A percentile compares a stretch with the other conserved stretches of the same genome.
These are phyloP conservation scores for Sorex fumeus DNA, from an alignment of 2,113 vertebrate species.

Conservation along the genomic window DNA sequence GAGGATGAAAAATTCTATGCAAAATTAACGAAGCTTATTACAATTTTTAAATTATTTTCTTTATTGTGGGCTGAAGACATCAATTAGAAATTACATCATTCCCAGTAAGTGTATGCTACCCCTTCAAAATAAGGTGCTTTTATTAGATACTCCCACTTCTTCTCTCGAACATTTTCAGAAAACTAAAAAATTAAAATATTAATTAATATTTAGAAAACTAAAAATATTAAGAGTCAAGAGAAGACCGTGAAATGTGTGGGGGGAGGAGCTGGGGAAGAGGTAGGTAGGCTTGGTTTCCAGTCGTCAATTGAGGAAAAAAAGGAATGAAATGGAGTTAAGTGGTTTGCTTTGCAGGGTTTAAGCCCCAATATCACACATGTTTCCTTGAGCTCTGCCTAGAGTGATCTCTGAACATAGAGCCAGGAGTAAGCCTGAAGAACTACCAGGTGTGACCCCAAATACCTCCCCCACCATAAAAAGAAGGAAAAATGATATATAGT, in stretches of 20 bases:
- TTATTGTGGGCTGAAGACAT: background rate
- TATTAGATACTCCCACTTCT: background rate
- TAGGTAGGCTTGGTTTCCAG: background rate
- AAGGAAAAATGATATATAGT: background rate
- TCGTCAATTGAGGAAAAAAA: background rate
- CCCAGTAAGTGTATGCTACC: background rate
- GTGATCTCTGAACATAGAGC: too few relatives aligned
- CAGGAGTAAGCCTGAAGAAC: too few relatives aligned
- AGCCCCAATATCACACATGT: too few relatives aligned
- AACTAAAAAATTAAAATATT: too few relatives aligned
- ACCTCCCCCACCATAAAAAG: too few relatives aligned
- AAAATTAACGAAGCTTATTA: slow-evolving; percentile 2
- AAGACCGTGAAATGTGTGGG: background rate
- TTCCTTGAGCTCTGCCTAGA: too few relatives aligned
- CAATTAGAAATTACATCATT: background rate
- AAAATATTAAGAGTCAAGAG: background rate
- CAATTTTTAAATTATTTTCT: slow-evolving; percentile 36
- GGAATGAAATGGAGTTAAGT: too few relatives aligned
- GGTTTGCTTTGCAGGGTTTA: too few relatives aligned
- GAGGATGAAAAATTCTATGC: slow-evolving; percentile 39
- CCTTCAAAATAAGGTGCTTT: background rate
- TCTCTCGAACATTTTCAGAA: background rate
- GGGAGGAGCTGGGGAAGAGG: too few relatives aligned
- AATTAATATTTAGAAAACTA: background rate
- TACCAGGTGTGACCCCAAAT: too few relatives aligned